A percentile compares a stretch with the other conserved stretches of the same genome.
Conservation (phyloP, 2,797 vertebrate species). For the Eremophila alpestris region DNA sequence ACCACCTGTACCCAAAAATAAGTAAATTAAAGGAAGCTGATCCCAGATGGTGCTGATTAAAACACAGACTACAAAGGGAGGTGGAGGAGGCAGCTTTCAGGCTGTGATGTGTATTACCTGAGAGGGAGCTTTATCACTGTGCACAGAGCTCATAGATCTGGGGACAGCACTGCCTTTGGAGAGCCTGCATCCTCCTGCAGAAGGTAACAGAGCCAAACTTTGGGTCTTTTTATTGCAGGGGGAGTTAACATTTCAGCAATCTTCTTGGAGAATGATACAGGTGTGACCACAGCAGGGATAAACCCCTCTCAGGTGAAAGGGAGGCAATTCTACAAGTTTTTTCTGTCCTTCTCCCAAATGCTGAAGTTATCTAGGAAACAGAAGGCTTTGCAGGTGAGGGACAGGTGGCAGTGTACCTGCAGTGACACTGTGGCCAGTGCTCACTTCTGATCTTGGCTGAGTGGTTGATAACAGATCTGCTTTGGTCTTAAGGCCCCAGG, state of each 20-base stretch:
- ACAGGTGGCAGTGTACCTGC: not conserved
- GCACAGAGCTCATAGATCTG: not conserved
- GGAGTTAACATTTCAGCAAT: not conserved
- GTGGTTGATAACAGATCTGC: not conserved
- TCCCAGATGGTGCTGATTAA: constrained; percentile 10
- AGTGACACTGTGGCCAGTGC: fast-evolving
- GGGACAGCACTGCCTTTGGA: not conserved
- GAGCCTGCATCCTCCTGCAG: not conserved
- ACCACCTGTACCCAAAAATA: not conserved
- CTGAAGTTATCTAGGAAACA: not conserved
- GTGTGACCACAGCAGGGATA: fast-evolving
- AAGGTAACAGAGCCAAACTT: not conserved
- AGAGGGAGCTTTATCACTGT: not conserved
- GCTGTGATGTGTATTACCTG: not conserved
- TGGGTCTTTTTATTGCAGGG: not conserved
- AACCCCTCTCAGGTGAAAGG: not conserved
- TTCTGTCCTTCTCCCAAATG: not conserved
- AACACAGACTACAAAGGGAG: not conserved
- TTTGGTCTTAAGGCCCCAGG: not conserved
- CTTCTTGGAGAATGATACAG: not conserved
- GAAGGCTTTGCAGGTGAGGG: not conserved
- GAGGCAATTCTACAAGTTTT: not conserved
- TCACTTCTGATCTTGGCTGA: not conserved
- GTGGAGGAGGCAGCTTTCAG: constrained; percentile 19
- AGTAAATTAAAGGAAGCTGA: constrained; percentile 4